Percentiles rank a stretch among this genome's conserved stretches.
Evolutionary conservation across 2,888 invertebrate species (phyloP).

Genomic region (Nyleta sp.): DNA sequence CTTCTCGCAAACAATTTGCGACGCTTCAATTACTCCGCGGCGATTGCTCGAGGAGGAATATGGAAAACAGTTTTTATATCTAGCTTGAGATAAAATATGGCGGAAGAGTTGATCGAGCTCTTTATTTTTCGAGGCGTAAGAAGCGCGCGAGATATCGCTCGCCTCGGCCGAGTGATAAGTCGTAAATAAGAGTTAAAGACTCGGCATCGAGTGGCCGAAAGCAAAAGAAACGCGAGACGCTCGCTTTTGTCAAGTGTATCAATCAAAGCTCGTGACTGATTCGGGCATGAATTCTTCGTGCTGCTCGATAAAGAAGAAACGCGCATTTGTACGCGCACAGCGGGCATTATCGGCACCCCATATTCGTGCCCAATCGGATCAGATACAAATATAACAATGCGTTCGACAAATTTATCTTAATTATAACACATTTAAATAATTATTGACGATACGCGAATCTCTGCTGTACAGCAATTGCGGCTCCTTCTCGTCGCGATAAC

Average conservation of each 20-base stretch:
- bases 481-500: slow-evolving; percentile 7
- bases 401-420: slow-evolving; percentile 36
- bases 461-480: slow-evolving; percentile 1
- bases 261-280: slow-evolving; percentile 63
- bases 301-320: slow-evolving; percentile 46
- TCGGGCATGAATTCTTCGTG: slow-evolving; percentile 45
- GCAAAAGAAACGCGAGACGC: slow-evolving; percentile 24
- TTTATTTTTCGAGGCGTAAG: slow-evolving; percentile 44
- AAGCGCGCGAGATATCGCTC: slow-evolving; percentile 30
- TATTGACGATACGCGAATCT: slow-evolving; percentile 14
- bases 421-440: slow-evolving; percentile 48
- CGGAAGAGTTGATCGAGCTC: slow-evolving; percentile 32
- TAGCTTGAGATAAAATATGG: slow-evolving; percentile 28
- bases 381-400: slow-evolving; percentile 43
- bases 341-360: slow-evolving; percentile 40
- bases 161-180: slow-evolving; percentile 38
- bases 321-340: slow-evolving; percentile 10
- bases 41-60: background rate
- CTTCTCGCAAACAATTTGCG: no score
- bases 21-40: background rate
- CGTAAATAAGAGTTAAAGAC: slow-evolving; percentile 51
- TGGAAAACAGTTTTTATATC: slow-evolving; percentile 34
- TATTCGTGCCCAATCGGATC: slow-evolving; percentile 59
- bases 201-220: slow-evolving; percentile 12
- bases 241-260: slow-evolving; percentile 59